These are phyloP conservation scores for Gymnobelideus leadbeateri DNA, from an alignment of 2,113 vertebrate genomes.

Conservation along the genomic window DNA sequence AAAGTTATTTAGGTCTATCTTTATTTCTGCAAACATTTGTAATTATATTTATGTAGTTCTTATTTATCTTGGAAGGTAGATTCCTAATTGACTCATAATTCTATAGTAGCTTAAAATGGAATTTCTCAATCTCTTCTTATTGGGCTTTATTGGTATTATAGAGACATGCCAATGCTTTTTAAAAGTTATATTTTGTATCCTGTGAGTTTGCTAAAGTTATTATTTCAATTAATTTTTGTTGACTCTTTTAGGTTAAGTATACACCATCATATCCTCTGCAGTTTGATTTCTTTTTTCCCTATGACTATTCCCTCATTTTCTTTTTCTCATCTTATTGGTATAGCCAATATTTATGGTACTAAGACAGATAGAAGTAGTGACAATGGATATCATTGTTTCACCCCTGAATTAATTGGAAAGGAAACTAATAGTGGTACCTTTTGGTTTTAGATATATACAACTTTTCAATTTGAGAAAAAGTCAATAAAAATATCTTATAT, in stretches of 20 bases:
- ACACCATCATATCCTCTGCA: not conserved
- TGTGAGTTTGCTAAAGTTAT: not conserved
- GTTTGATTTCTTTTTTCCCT: not conserved
- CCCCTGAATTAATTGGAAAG: not conserved
- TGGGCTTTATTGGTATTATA: not conserved
- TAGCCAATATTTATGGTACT: not conserved
- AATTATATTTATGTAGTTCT: not conserved
- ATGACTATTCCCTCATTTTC: not conserved
- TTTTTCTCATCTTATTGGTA: not conserved
- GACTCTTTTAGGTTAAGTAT: not conserved
- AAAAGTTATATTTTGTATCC: not conserved
- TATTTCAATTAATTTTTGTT: not conserved
- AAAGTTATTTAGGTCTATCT: not conserved
- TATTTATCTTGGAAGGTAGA: not conserved
- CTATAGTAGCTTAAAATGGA: not conserved
- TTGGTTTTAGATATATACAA: not conserved
- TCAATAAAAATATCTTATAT: not conserved
- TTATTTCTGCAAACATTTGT: not conserved
- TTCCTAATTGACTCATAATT: not conserved
- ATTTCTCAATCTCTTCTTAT: not conserved
- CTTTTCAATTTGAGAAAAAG: not conserved
- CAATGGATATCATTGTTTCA: not conserved
- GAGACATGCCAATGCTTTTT: not conserved
- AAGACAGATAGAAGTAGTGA: not conserved
- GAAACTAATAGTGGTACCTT: not conserved